phyloP scores from a whole-genome alignment of 2,113 vertebrate species.

The Oxyura jamaicensis region DNA sequence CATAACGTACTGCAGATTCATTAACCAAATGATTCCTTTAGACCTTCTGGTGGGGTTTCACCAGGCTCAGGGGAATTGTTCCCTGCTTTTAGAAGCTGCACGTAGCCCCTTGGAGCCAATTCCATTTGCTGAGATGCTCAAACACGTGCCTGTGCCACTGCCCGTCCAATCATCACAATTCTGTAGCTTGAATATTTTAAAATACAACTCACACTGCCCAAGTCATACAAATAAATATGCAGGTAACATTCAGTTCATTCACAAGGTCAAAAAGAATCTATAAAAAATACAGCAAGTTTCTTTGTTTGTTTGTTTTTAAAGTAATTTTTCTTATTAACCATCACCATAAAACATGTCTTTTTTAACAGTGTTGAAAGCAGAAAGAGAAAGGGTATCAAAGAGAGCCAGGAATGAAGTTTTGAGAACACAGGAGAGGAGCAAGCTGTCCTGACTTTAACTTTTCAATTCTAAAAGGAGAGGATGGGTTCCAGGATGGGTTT shows the following conservation, averaged over 20 bases:
- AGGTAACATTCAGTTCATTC: neutral
- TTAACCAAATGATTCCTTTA: neutral
- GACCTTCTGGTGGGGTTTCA: neutral
- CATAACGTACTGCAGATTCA: neutral
- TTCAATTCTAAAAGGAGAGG: neutral
- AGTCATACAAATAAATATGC: neutral
- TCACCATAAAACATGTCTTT: neutral
- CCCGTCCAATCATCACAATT: neutral
- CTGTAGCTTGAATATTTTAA: neutral
- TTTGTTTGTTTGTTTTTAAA: neutral
- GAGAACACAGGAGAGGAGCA: neutral
- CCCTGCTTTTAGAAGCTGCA: neutral
- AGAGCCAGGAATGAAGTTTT: neutral
- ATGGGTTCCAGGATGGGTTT: neutral
- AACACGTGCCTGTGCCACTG: neutral
- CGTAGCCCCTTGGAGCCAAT: neutral
- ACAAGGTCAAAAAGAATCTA: neutral
- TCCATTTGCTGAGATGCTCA: neutral
- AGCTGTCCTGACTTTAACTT: neutral
- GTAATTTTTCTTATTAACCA: neutral
- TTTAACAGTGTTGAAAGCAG: neutral
- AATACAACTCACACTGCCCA: neutral
- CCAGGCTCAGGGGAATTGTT: neutral
- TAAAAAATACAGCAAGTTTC: neutral
- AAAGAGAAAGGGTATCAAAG: neutral